Evolutionary conservation across 2,113 vertebrate species (phyloP).

Genomic region (Pluvianellus socialis): DNA sequence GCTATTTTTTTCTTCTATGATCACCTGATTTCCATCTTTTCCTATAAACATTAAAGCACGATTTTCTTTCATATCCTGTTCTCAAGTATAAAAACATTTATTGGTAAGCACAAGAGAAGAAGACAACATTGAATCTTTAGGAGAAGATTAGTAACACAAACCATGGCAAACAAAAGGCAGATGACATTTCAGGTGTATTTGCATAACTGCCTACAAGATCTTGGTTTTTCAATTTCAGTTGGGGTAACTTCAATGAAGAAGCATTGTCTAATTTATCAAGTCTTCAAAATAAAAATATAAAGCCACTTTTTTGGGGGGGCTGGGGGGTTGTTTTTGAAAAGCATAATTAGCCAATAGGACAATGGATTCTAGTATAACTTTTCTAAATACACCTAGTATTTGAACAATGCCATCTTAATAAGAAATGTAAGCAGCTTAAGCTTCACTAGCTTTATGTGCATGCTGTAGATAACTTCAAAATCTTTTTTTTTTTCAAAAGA

Average conservation of each 20-base stretch:
- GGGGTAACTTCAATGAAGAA: neutral
- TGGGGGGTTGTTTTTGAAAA: neutral
- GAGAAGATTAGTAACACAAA: conserved; percentile 72
- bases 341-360: neutral
- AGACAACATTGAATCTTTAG: conserved; percentile 57
- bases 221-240: neutral
- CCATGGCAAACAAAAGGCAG: conserved; percentile 71
- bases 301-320: neutral
- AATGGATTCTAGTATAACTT: neutral
- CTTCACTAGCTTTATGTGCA: conserved; percentile 76
- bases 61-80: conserved; percentile 13
- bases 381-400: conserved; percentile 60
- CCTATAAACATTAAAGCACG: neutral
- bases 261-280: neutral
- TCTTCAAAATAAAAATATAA: neutral
- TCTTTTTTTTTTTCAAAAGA: neutral
- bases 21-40: conserved; percentile 18
- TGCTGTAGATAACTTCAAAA: neutral
- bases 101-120: conserved; percentile 57
- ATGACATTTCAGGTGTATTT: conserved; percentile 74
- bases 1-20: neutral
- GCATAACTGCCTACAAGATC: neutral
- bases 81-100: conserved; percentile 47
- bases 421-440: conserved; percentile 67
- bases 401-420: conserved; percentile 68